These are phyloP conservation scores for Tapirus indicus DNA, from an alignment of 2,797 vertebrate genomes.

Conservation along the genomic window DNA sequence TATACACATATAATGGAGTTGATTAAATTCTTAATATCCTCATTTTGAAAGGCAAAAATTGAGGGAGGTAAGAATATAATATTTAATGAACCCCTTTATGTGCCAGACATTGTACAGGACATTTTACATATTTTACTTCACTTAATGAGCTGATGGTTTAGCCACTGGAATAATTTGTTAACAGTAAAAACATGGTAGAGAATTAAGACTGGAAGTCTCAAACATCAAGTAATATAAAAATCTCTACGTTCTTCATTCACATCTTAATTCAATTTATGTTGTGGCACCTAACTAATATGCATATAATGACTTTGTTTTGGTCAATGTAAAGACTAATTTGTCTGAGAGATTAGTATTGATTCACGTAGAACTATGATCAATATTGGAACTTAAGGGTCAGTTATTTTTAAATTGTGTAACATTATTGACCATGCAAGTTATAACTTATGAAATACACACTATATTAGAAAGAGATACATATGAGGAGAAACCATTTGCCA, in stretches of 20 bases:
- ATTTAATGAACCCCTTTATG: constrained; percentile 53
- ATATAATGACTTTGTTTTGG: constrained; percentile 81
- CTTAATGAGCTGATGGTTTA: background rate
- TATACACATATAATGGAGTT: background rate
- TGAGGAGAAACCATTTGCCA: background rate
- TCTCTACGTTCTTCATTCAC: constrained; percentile 51
- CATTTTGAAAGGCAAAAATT: constrained; percentile 57
- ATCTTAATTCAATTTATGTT: constrained; percentile 81
- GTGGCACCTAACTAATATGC: constrained; percentile 77
- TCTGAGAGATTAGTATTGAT: constrained; percentile 86
- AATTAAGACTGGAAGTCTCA: constrained; percentile 72
- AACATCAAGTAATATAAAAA: constrained; percentile 54
- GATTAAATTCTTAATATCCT: constrained; percentile 14
- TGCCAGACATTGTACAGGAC: background rate
- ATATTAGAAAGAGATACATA: background rate
- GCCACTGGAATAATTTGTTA: constrained; percentile 61
- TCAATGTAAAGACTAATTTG: constrained; percentile 84
- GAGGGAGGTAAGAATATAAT: constrained; percentile 38
- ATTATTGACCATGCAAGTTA: constrained; percentile 50
- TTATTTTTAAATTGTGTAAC: constrained; percentile 83
- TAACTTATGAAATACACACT: constrained; percentile 1
- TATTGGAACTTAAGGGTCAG: constrained; percentile 83
- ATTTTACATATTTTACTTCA: constrained; percentile 57
- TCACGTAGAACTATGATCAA: constrained; percentile 82
- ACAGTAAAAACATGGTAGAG: constrained; percentile 62